Percentiles rank a stretch among this genome's conserved stretches.
Conservation (phyloP, 2,888 invertebrate species). For the Loripinus fragilis region DNA sequence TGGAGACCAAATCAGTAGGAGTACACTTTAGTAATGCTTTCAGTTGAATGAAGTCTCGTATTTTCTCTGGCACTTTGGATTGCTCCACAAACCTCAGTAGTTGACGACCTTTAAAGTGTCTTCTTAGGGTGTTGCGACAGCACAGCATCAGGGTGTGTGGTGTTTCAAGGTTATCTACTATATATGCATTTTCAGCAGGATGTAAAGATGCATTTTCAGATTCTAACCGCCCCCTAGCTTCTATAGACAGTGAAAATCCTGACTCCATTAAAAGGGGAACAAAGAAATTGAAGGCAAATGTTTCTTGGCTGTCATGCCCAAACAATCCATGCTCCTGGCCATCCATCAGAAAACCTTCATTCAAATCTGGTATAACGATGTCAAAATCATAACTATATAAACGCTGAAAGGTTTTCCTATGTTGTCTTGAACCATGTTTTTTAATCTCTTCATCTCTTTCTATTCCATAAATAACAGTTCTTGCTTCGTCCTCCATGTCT, state of each 20-base stretch:
- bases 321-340: background rate
- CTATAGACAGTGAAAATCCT: background rate
- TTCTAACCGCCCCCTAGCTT: background rate
- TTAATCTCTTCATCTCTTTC: background rate
- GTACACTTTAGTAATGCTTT: background rate
- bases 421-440: no score
- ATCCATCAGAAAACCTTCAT: background rate
- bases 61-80: background rate
- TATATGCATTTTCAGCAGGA: background rate
- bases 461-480: background rate
- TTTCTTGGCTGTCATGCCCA: background rate
- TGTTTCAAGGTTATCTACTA: background rate
- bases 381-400: background rate
- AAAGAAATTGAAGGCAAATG: background rate
- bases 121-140: background rate
- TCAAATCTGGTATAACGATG: background rate
- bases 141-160: background rate
- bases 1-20: background rate
- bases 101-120: background rate
- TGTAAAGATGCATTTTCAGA: background rate
- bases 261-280: background rate
- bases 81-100: background rate
- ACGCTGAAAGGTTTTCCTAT: no score
- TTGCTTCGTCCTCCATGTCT: background rate
- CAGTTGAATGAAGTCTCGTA: background rate